Conservation (phyloP, 2,888 invertebrate species). For the Cephalotes varians region DNA sequence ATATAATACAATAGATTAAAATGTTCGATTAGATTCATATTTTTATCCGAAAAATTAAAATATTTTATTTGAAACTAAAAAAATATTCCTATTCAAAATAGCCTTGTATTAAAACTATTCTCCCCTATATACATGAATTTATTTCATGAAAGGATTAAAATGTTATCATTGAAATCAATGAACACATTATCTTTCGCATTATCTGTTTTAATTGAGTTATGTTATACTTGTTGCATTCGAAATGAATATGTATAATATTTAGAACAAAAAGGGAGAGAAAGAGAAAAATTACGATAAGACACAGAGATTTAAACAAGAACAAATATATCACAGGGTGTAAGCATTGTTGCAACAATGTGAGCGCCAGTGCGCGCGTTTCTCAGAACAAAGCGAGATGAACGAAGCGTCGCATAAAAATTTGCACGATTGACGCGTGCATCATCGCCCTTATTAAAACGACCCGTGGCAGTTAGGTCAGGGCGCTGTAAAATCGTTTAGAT, state of each 20-base stretch:
- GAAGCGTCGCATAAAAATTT: slow-evolving; percentile 12
- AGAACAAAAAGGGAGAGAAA: background rate
- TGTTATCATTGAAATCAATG: too few species aligned
- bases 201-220: background rate
- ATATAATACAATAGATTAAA: too few species aligned
- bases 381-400: background rate
- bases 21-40: background rate
- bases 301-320: background rate
- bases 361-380: background rate
- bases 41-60: background rate
- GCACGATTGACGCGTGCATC: slow-evolving; percentile 42
- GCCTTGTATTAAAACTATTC: background rate
- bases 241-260: background rate
- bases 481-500: slow-evolving; percentile 55
- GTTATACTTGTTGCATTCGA: background rate
- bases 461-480: slow-evolving; percentile 38
- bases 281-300: background rate
- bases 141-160: background rate
- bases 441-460: slow-evolving; percentile 67
- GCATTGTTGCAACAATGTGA: background rate
- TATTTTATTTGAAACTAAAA: background rate
- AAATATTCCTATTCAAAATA: too few species aligned
- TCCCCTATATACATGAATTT: background rate
- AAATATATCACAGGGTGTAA: background rate
- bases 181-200: background rate